These are phyloP conservation scores for Anthoscopus minutus DNA, from an alignment of 2,113 vertebrate genomes.

Conservation along the genomic window DNA sequence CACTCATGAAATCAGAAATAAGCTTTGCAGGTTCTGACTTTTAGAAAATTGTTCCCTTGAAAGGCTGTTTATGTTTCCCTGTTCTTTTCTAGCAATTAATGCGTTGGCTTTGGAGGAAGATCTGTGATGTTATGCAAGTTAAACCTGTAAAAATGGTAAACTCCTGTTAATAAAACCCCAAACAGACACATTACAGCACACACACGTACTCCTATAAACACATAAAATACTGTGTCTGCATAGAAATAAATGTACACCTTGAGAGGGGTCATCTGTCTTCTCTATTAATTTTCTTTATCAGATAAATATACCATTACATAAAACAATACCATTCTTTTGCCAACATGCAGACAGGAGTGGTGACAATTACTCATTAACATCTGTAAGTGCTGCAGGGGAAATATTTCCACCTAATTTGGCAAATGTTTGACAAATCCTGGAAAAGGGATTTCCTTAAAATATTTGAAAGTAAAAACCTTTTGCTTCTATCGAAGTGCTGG, in stretches of 20 bases:
- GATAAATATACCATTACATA: neutral
- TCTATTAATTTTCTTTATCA: neutral
- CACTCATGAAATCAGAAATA: neutral
- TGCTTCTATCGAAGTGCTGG: neutral
- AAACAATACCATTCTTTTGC: slow-evolving; percentile 7
- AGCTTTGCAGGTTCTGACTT: slow-evolving; percentile 35
- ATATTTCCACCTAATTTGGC: neutral
- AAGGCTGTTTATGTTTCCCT: slow-evolving; percentile 47
- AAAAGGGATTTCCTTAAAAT: neutral
- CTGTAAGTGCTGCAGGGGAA: neutral
- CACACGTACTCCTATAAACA: neutral
- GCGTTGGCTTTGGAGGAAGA: slow-evolving; percentile 18
- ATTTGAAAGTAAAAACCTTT: neutral
- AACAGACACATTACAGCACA: slow-evolving; percentile 56
- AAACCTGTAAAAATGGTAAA: slow-evolving; percentile 56
- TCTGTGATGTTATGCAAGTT: slow-evolving; percentile 50
- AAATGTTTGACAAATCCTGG: neutral
- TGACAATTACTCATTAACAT: neutral
- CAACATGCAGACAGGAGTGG: neutral
- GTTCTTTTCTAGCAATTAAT: slow-evolving; percentile 57
- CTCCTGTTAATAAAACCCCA: slow-evolving; percentile 56
- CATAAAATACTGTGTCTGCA: neutral
- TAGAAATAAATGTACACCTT: neutral
- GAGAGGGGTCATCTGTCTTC: neutral
- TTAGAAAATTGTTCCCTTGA: slow-evolving; percentile 46